phyloP scores from a whole-genome alignment of 2,113 vertebrate genomes.

The Menura novaehollandiae region DNA sequence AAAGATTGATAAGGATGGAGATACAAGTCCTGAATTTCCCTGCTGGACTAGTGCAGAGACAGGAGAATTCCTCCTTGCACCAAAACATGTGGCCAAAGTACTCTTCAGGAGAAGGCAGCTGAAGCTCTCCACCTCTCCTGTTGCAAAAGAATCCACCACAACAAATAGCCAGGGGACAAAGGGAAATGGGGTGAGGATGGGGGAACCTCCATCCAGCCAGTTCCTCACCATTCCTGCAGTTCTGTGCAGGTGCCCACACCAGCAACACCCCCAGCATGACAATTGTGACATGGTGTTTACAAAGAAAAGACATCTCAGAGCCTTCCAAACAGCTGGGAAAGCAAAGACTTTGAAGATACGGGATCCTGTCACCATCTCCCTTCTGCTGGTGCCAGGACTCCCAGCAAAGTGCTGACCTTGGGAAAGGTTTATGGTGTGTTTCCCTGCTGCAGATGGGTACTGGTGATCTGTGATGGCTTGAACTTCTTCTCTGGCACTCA shows the following conservation, averaged over 20 bases:
- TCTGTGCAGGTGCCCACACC: background rate
- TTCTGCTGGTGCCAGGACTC: background rate
- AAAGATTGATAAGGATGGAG: background rate
- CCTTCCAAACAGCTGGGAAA: background rate
- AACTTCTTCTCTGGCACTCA: background rate
- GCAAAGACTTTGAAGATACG: background rate
- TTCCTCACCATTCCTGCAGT: background rate
- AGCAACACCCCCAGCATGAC: background rate
- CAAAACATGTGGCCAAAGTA: background rate
- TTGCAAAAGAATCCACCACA: background rate
- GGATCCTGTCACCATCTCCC: background rate
- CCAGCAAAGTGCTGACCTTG: background rate
- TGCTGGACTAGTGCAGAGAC: background rate
- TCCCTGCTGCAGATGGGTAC: background rate
- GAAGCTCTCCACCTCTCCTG: background rate
- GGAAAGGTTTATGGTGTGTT: fast-evolving
- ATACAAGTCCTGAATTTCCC: background rate
- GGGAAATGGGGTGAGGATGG: background rate
- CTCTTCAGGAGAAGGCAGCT: background rate
- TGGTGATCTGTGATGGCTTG: background rate
- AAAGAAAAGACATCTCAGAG: background rate
- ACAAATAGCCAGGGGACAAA: background rate
- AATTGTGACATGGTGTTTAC: fast-evolving
- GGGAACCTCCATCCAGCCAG: background rate
- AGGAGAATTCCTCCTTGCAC: background rate